These are phyloP conservation scores for Harpalus rufipes DNA, from an alignment of 2,888 invertebrate genomes.

Conservation along the genomic window DNA sequence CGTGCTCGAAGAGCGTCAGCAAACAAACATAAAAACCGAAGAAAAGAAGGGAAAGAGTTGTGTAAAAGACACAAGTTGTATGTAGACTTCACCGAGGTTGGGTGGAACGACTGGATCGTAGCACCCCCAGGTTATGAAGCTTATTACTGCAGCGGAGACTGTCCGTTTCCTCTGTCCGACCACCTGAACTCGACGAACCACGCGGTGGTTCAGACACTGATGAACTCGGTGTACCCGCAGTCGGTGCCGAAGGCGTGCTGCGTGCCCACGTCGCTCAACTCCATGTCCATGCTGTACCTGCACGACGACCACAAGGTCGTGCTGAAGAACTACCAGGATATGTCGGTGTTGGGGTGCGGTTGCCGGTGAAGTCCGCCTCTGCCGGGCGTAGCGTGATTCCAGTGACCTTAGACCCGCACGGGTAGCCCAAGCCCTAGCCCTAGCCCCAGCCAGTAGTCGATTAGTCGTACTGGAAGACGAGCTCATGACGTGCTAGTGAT, in stretches of 20 bases:
- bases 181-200: conserved; percentile 98
- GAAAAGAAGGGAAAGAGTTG: conserved; percentile 86
- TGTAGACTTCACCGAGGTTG: conserved; percentile 97
- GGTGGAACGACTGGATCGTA: conserved; percentile 99
- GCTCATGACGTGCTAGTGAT: background rate
- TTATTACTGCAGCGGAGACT: conserved; percentile 96
- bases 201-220: conserved; percentile 98
- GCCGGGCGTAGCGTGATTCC: conserved; percentile 30
- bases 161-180: conserved; percentile 95
- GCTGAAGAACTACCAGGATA: conserved; percentile 99
- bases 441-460: too few species aligned
- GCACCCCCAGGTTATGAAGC: conserved; percentile 98
- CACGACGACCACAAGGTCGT: conserved; percentile 97
- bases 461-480: background rate
- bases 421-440: background rate
- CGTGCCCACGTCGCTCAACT: conserved; percentile 95
- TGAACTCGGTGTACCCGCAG: conserved; percentile 94
- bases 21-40: conserved; percentile 82
- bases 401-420: conserved; percentile 55
- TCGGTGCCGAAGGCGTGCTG: conserved; percentile 97
- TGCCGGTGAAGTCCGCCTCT: conserved; percentile 86
- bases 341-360: conserved; percentile 98
- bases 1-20: conserved; percentile 79
- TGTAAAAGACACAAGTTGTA: conserved; percentile 94
- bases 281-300: conserved; percentile 97